Evolutionary conservation across 2,797 vertebrate genomes (phyloP).

Genomic region (Sus cebifrons): DNA sequence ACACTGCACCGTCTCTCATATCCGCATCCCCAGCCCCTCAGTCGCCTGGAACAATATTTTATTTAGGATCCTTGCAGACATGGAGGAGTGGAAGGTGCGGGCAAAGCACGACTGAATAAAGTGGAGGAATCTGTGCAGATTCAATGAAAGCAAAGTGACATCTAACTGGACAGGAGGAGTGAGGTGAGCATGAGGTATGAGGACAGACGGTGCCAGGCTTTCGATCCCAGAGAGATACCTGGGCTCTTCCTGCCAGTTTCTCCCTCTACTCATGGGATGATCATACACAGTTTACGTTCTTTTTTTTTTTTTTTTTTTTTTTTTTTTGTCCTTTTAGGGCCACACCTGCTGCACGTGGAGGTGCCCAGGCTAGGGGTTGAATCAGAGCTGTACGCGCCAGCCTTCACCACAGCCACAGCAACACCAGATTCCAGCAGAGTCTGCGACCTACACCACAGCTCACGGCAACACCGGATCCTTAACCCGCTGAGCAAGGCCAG

Average conservation of each 20-base stretch:
- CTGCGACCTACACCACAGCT: no score
- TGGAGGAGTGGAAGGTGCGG: neutral
- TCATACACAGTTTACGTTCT: neutral
- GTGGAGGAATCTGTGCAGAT: neutral
- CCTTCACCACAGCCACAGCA: no score
- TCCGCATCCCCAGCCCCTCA: neutral
- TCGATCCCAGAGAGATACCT: neutral
- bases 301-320: no score
- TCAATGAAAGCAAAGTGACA: neutral
- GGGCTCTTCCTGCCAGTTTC: neutral
- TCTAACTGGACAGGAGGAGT: neutral
- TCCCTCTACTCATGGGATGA: rapidly evolving
- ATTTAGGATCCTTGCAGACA: neutral
- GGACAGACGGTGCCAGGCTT: neutral
- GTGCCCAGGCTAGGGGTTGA: no score
- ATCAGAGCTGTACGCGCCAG: no score
- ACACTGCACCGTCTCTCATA: neutral
- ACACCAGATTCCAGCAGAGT: no score
- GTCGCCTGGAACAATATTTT: neutral
- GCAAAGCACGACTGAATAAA: neutral
- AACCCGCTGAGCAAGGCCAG: no score
- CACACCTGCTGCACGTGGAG: no score
- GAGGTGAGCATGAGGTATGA: neutral
- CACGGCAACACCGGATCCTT: no score
- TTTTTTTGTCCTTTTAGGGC: no score